Conservation (phyloP, 2,888 invertebrate species). For the Acanthoscelides obtectus region DNA sequence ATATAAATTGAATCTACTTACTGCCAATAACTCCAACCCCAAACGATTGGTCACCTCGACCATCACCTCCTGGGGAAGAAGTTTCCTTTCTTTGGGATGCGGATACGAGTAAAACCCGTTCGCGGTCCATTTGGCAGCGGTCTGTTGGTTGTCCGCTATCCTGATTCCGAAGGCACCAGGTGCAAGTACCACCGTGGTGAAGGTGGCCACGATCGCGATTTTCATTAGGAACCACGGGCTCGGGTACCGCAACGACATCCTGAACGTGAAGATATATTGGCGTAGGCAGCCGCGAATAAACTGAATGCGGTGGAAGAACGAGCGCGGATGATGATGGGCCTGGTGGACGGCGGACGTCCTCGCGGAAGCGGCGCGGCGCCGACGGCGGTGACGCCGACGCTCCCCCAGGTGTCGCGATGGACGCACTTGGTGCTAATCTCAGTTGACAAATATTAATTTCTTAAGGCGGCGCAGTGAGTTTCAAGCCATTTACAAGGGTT, state of each 20-base stretch:
- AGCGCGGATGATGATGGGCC: background rate
- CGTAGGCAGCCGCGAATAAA: background rate
- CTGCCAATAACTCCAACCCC: conserved; percentile 62
- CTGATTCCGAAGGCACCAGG: conserved; percentile 5
- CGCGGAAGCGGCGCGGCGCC: background rate
- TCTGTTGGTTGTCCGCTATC: conserved; percentile 3
- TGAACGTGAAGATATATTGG: background rate
- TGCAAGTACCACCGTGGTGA: conserved; percentile 1
- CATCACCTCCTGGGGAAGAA: conserved; percentile 61
- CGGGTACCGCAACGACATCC: background rate
- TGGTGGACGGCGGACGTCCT: background rate
- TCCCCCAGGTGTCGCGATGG: background rate
- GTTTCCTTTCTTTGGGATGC: conserved; percentile 13
- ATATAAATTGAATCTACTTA: conserved; percentile 42
- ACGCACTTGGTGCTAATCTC: background rate
- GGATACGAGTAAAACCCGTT: conserved; percentile 20
- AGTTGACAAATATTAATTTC: no score
- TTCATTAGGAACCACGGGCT: background rate
- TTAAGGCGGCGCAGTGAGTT: no score
- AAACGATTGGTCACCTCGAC: conserved; percentile 75
- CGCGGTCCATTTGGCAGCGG: conserved; percentile 12
- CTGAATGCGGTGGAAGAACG: background rate
- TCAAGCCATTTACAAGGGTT: no score
- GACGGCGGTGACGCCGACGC: background rate
- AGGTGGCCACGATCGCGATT: background rate